Base-by-base conservation (phyloP, 1,140 invertebrate genomes). In the Zaprionus nigranus region DNA sequence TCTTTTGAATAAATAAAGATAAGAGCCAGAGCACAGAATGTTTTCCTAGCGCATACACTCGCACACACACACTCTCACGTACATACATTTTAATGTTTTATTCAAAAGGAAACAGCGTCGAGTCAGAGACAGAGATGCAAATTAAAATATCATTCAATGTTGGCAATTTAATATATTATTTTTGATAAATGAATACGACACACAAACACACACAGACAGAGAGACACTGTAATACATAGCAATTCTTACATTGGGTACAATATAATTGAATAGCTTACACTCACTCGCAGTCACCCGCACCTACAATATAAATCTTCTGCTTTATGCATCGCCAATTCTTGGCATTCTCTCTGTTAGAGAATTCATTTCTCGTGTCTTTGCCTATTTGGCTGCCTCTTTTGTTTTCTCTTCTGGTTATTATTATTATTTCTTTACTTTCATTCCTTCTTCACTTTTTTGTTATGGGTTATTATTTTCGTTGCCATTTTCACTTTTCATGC, bases 111-210 rank as follows among this genome's bases (percentile, higher is more conserved):
- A 90, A 88, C 84, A 90, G 73, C 73, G 28, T 60, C 60, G 73
- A 75, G 73, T 84, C 81, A 71, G 71, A 73, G 62, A 88, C 82
- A 82, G 84, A 90, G 85, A 90, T 90, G 81, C 86, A 90, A 90
- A 90, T 90, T 90, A 90, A 90, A 90, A 90, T 90, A 90, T 90
- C 85, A 90, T 90, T 90, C 85, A 90, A 90, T 90, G 85, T 75
- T 90, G 86, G 85, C 85, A 90, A 90, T 90, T 90, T 90, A 90
- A 90, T 90, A 85, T 90, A 90, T 90, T 90, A 90, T 90, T 90
- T 88, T 88, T 88, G 84, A 88, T 90, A 88, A 88, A 88, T 88
- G 84, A 88, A 88, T 88, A 88, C 83, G 59, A 59, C 74, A 79
- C 62, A 75, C 40, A 24, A 0, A 63, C 40, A 54, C 30, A 46